Percentiles rank a stretch among this genome's conserved stretches.
Evolutionary conservation across 1,140 invertebrate genomes (phyloP).

Genomic region (Homalodisca vitripennis): DNA sequence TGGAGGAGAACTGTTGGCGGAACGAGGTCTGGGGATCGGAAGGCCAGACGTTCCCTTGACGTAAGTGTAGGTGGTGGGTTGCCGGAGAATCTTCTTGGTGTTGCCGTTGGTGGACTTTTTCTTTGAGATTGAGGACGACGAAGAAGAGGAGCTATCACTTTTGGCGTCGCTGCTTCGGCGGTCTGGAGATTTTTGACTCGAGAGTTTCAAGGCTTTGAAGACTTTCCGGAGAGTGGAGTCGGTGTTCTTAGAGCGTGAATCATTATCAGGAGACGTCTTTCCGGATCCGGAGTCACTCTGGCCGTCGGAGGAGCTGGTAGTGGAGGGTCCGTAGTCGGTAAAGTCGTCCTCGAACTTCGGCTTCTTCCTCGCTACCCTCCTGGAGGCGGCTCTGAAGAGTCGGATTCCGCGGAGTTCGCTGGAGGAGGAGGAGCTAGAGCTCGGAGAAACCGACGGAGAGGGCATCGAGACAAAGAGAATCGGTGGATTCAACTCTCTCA

Average conservation of each 20-base stretch:
- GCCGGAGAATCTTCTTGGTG: slow-evolving; percentile 65
- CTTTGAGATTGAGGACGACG: slow-evolving; percentile 22
- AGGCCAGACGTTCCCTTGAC: slow-evolving; percentile 73
- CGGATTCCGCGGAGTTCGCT: slow-evolving; percentile 33
- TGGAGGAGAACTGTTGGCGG: too few species aligned
- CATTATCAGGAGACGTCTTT: slow-evolving; percentile 25
- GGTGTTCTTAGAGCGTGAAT: slow-evolving; percentile 2
- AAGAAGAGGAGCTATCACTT: slow-evolving; percentile 20
- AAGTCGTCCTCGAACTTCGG: slow-evolving; percentile 34
- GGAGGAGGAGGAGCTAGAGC: slow-evolving; percentile 4
- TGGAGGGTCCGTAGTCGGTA: slow-evolving; percentile 36
- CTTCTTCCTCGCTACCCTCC: slow-evolving; percentile 25
- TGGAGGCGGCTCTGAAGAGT: slow-evolving; percentile 35
- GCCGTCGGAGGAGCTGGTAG: slow-evolving; percentile 31
- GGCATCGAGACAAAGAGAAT: slow-evolving; percentile 22
- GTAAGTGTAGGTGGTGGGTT: slow-evolving; percentile 74
- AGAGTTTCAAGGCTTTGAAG: slow-evolving; percentile 21
- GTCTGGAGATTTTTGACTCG: slow-evolving; percentile 21
- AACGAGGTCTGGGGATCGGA: slow-evolving; percentile 72
- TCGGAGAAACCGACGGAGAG: slow-evolving; percentile 2
- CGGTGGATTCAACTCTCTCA: neutral
- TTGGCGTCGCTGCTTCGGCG: slow-evolving; percentile 34
- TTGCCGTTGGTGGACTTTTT: neutral
- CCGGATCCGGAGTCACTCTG: slow-evolving; percentile 27
- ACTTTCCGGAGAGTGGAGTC: slow-evolving; percentile 18